phyloP scores from a whole-genome alignment of 2,888 invertebrate species.

The Allolobophora icterica region DNA sequence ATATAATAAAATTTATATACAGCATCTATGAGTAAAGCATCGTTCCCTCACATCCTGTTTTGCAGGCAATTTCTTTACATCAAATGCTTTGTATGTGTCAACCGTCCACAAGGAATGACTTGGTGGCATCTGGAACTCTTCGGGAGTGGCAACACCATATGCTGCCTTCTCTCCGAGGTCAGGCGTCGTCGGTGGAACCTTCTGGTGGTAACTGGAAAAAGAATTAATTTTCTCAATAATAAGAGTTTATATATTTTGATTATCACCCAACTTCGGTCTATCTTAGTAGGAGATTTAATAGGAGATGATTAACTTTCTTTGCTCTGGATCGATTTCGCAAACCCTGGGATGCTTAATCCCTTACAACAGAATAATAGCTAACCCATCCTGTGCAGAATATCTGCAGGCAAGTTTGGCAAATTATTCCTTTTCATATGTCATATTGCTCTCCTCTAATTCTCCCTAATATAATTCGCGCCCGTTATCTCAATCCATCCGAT shows the following conservation, averaged over 20 bases:
- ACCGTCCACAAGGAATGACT: slow-evolving; percentile 69
- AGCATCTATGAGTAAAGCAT: no score
- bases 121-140: slow-evolving; percentile 69
- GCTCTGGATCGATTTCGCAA: neutral
- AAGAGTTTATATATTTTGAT: neutral
- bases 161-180: slow-evolving; percentile 72
- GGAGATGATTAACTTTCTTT: neutral
- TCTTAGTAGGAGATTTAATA: no score
- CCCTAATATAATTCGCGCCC: no score
- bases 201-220: slow-evolving; percentile 71
- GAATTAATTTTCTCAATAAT: neutral
- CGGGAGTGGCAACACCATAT: slow-evolving; percentile 72
- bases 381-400: no score
- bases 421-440: no score
- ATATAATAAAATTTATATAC: no score
- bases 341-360: no score
- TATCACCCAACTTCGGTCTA: no score
- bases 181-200: slow-evolving; percentile 70
- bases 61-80: slow-evolving; percentile 58
- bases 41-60: slow-evolving; percentile 45
- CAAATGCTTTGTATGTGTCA: slow-evolving; percentile 60
- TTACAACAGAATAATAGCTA: no score
- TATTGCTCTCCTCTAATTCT: no score
- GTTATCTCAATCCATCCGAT: no score
- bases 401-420: no score